Base-by-base conservation (phyloP, 2,888 invertebrate species). In the Coelogynopora nodosa region DNA sequence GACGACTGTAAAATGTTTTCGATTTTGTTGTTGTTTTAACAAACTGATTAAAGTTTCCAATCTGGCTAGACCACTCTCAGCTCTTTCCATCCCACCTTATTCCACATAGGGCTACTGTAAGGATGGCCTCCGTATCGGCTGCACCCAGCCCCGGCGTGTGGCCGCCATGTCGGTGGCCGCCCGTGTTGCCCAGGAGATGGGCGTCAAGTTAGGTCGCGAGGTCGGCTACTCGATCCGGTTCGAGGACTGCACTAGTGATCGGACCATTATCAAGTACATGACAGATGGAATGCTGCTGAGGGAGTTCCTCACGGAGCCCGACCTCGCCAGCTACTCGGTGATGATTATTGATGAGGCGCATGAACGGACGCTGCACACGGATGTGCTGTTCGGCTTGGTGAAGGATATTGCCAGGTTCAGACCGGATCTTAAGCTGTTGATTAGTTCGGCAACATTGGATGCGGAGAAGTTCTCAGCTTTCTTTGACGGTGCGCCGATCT, bases 161-260 rank as follows among this genome's bases (percentile, higher is more conserved):
- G 99, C 99, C 28, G 98, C 99, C 0, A 99, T 99, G 99, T 97
- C 97, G n/a, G 99, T 99, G 28, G 96, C 99, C 27, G 95, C 98
- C 0, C 94, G 99, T 91, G 99, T 99, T 0, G 96, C 98, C 0
- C 96, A 98, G 91, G 99, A 99, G 94, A 96, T 98, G 96, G 94
- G 94, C 89, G 95, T 96, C 0, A 99, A 98, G 93, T 93, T 99
- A 30, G 99, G 98, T 31, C 28, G 67, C 29, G 87, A 93, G 93
- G 94, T 94, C 84, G 94, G 94, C 18, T 94, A 94, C 91, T 94
- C 93, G 89, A 99, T 99, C 90, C 94, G 99, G 89, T 99, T 99
- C 93, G 99, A 99, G 93, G 99, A 99, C 91, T 99, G 98, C 91
- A 98, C 98, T 0, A 97, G 97, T 0, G 98, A 98, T 91, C 94